These are phyloP conservation scores for Desoria tigrina DNA, from an alignment of 2,888 invertebrate genomes.

Conservation along the genomic window DNA sequence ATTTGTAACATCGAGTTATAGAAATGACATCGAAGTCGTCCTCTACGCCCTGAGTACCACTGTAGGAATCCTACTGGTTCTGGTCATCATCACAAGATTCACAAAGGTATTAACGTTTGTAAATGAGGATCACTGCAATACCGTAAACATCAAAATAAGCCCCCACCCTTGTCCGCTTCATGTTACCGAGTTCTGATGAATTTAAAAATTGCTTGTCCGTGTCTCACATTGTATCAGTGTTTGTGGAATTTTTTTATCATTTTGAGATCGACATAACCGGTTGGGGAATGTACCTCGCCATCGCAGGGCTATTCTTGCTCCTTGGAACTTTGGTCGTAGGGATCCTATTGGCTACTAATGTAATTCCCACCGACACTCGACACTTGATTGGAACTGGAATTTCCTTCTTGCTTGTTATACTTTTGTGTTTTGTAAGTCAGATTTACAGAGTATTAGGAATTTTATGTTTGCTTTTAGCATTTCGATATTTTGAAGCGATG, in stretches of 20 bases:
- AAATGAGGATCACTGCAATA: too few species aligned
- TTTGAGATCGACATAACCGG: conserved; percentile 21
- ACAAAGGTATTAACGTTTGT: conserved; percentile 26
- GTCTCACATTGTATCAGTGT: too few species aligned
- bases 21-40: conserved; percentile 1
- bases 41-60: conserved; percentile 12
- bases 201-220: too few species aligned
- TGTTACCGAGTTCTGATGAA: too few species aligned
- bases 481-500: background rate
- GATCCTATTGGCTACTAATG: background rate
- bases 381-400: background rate
- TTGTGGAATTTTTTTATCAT: too few species aligned
- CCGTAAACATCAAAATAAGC: too few species aligned
- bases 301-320: background rate
- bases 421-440: conserved; percentile 3
- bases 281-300: conserved; percentile 1
- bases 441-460: background rate
- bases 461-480: conserved; percentile 9
- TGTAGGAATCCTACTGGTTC: conserved; percentile 8
- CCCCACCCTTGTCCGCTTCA: too few species aligned
- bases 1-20: background rate
- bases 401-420: background rate
- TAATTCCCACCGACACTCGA: background rate
- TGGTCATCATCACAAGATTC: conserved; percentile 12
- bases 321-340: background rate